Percentiles rank a stretch among this genome's conserved stretches.
These are phyloP conservation scores for Sesia apiformis DNA, from an alignment of 2,888 invertebrate genomes.

Conservation along the genomic window DNA sequence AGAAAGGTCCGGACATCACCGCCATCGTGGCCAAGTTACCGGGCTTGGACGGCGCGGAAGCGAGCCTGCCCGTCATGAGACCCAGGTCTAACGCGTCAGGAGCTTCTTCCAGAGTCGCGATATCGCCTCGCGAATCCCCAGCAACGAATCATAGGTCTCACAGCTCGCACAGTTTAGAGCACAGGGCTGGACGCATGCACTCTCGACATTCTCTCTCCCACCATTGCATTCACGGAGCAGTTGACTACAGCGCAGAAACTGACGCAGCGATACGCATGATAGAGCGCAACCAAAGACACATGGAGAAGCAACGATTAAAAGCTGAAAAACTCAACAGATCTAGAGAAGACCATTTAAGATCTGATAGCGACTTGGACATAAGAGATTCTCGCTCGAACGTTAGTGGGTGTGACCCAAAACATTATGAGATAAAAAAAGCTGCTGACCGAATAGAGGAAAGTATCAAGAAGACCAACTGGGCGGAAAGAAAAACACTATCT, in stretches of 20 bases:
- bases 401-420: conserved; percentile 31
- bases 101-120: conserved; percentile 68
- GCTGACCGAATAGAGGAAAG: conserved; percentile 61
- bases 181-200: conserved; percentile 43
- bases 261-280: conserved; percentile 73
- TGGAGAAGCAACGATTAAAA: conserved; percentile 72
- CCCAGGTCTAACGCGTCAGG: conserved; percentile 74
- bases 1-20: conserved; percentile 87
- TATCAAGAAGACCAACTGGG: conserved; percentile 69
- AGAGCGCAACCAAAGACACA: conserved; percentile 74
- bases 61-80: conserved; percentile 57
- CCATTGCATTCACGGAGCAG: conserved; percentile 55
- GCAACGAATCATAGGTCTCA: conserved; percentile 50
- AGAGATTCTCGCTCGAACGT: conserved; percentile 30
- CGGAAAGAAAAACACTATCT: conserved; percentile 60
- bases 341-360: conserved; percentile 53
- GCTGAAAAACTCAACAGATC: conserved; percentile 51
- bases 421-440: conserved; percentile 50
- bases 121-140: conserved; percentile 39
- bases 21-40: conserved; percentile 80
- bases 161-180: conserved; percentile 64
- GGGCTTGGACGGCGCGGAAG: conserved; percentile 63
- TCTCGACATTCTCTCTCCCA: conserved; percentile 56
- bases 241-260: conserved; percentile 76
- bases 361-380: conserved; percentile 53